Conservation (phyloP, 2,797 vertebrate genomes). For the Lepidocolaptes lacrymiger region DNA sequence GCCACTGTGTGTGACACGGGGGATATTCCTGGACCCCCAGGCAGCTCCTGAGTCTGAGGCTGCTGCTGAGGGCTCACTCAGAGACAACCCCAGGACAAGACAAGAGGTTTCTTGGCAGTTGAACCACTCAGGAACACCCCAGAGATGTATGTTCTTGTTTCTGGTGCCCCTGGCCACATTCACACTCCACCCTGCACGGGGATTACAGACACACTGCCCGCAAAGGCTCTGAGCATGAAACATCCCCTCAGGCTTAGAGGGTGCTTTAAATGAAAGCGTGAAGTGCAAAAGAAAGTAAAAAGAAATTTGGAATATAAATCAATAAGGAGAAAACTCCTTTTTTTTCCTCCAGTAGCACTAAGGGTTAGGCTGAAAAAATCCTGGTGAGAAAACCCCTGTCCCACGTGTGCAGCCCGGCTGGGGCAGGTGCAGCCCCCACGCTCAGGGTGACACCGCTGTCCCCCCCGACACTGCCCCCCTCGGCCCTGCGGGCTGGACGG, state of each 20-base stretch:
- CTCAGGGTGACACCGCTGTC: fast-evolving
- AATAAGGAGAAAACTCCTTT: fast-evolving
- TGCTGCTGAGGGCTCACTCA: fast-evolving
- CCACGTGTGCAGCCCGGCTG: fast-evolving
- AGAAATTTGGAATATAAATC: background rate
- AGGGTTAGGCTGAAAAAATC: background rate
- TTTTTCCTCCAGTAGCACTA: background rate
- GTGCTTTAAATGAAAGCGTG: background rate
- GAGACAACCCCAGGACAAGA: background rate
- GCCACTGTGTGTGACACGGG: fast-evolving
- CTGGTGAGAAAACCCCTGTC: background rate
- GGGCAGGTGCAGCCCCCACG: fast-evolving
- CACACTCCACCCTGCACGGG: background rate
- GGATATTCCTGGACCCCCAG: fast-evolving
- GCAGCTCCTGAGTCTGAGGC: background rate
- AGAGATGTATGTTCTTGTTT: background rate
- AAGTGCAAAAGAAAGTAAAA: background rate
- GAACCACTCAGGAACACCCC: background rate
- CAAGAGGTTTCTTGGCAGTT: fast-evolving
- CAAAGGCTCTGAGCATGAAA: background rate
- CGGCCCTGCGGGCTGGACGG: background rate
- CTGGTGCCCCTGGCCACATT: fast-evolving
- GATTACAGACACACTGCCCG: background rate
- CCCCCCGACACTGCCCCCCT: fast-evolving
- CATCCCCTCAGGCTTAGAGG: fast-evolving